These are phyloP conservation scores for Drosophila nigrodunni DNA, from an alignment of 1,140 invertebrate genomes.

Conservation along the genomic window DNA sequence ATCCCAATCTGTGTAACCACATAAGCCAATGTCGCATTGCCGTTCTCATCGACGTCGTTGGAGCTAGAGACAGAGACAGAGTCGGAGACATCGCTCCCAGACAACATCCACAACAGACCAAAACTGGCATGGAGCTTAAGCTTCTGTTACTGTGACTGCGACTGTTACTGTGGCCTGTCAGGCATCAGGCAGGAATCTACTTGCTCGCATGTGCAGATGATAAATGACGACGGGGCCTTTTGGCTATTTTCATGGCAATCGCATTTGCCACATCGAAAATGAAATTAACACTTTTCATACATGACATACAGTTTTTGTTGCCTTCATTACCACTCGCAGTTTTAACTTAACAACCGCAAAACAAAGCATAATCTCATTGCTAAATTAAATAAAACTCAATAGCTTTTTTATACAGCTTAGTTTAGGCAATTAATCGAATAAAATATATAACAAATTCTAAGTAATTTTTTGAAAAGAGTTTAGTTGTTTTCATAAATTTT, in stretches of 20 bases:
- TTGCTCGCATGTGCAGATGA: conserved; percentile 60
- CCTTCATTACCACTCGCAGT: conserved; percentile 11
- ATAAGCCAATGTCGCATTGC: conserved; percentile 53
- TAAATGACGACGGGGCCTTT: conserved; percentile 71
- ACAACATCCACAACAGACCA: conserved; percentile 28
- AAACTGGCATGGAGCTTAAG: conserved; percentile 5
- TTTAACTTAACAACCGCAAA: conserved; percentile 17
- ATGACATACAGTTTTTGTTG: neutral
- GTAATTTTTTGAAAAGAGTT: too few relatives aligned
- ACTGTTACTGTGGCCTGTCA: conserved; percentile 28
- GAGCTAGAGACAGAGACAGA: conserved; percentile 3
- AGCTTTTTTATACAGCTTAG: too few relatives aligned
- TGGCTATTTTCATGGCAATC: conserved; percentile 69
- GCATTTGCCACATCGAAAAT: conserved; percentile 73
- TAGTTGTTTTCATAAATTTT: too few relatives aligned
- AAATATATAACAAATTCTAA: too few relatives aligned
- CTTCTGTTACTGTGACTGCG: conserved; percentile 33
- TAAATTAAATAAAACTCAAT: too few relatives aligned
- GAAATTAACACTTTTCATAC: conserved; percentile 65
- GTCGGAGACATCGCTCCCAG: conserved; percentile 23
- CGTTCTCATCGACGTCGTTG: conserved; percentile 55
- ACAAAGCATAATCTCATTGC: conserved; percentile 1
- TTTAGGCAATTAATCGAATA: too few relatives aligned
- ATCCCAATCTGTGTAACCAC: conserved; percentile 80
- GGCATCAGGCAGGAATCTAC: conserved; percentile 36